phyloP scores from a whole-genome alignment of 2,113 vertebrate genomes.

The Scomber japonicus region DNA sequence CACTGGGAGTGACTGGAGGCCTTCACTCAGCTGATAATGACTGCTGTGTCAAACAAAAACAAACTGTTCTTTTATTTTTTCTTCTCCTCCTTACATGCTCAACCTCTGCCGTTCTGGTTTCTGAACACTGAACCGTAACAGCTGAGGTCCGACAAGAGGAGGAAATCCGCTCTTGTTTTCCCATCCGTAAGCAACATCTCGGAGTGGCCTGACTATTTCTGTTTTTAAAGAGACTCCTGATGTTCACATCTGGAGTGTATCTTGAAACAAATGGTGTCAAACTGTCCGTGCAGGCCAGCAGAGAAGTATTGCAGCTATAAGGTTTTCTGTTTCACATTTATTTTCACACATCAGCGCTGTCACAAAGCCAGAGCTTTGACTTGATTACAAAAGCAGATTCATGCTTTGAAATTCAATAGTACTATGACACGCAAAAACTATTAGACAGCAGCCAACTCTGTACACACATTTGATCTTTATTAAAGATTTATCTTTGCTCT shows the following conservation, averaged over 20 bases:
- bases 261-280: constrained; percentile 50
- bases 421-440: background rate
- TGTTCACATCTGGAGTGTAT: constrained; percentile 76
- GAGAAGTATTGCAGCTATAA: constrained; percentile 34
- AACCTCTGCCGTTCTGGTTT: constrained; percentile 36
- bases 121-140: constrained; percentile 38
- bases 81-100: constrained; percentile 26
- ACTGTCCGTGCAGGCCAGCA: constrained; percentile 28
- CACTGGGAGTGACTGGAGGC: constrained; percentile 39
- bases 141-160: constrained; percentile 46
- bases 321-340: constrained; percentile 3
- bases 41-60: constrained; percentile 60
- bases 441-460: background rate
- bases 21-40: constrained; percentile 68
- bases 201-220: constrained; percentile 57
- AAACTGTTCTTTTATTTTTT: constrained; percentile 21
- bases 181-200: constrained; percentile 46
- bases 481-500: background rate
- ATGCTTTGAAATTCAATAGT: background rate
- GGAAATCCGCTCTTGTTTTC: constrained; percentile 73
- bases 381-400: background rate
- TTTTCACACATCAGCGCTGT: constrained; percentile 12
- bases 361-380: background rate
- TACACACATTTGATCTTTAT: background rate
- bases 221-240: constrained; percentile 44